Conservation (phyloP, 1,140 invertebrate species). For the Cotesia chilonis region DNA sequence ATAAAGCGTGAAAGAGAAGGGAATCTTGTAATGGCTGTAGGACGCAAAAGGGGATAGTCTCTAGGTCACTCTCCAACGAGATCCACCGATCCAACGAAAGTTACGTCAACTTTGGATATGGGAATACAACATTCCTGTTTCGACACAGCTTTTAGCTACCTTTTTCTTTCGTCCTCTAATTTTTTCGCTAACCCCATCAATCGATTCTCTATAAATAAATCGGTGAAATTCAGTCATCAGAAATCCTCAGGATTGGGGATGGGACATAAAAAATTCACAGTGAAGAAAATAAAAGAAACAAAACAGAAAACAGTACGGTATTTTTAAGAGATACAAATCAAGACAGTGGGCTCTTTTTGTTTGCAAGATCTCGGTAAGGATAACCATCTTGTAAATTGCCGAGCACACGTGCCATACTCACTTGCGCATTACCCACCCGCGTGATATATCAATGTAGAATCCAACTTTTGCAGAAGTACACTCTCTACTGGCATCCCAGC, state of each 20-base stretch:
- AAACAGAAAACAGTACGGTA: too few relatives aligned
- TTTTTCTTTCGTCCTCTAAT: constrained; percentile 11
- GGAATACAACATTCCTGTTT: constrained; percentile 22
- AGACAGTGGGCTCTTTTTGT: too few relatives aligned
- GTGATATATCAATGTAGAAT: constrained; percentile 3
- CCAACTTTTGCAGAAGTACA: neutral
- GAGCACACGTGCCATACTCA: constrained; percentile 1
- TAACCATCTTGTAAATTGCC: constrained; percentile 14
- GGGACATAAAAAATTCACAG: too few relatives aligned
- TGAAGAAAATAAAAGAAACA: too few relatives aligned
- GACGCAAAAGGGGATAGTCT: constrained; percentile 22
- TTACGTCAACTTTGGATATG: constrained; percentile 20
- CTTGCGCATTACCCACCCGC: constrained; percentile 10
- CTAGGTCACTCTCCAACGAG: constrained; percentile 19
- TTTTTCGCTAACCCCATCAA: neutral
- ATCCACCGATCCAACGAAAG: neutral
- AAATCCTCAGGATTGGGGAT: neutral
- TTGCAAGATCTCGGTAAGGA: neutral
- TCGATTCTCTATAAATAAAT: neutral
- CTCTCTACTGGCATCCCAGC: neutral
- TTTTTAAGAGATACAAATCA: too few relatives aligned
- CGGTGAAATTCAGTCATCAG: neutral
- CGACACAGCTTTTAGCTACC: neutral
- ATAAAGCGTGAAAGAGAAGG: constrained; percentile 11
- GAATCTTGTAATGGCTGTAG: constrained; percentile 15